Evolutionary conservation across 1,140 invertebrate species (phyloP).

Genomic region (Solenopsis invicta): DNA sequence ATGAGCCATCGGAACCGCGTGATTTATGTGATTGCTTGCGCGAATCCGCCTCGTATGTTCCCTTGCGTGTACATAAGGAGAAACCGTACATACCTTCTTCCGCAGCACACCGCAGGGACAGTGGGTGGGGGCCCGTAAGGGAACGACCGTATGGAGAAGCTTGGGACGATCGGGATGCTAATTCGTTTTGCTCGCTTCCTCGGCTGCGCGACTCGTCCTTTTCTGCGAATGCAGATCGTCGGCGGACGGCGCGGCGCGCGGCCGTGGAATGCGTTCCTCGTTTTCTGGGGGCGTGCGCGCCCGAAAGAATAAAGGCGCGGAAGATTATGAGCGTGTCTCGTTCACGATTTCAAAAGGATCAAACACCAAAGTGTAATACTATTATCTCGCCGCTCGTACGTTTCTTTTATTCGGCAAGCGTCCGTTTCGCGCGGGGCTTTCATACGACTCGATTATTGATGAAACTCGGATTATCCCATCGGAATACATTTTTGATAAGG

Average conservation of each 20-base stretch:
- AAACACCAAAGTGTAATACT: not conserved
- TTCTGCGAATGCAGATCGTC: constrained; percentile 78
- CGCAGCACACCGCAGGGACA: not conserved
- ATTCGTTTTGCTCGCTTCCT: constrained; percentile 78
- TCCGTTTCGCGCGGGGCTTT: not conserved
- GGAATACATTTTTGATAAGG: constrained; percentile 10
- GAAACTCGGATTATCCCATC: not conserved
- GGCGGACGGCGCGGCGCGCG: constrained; percentile 59
- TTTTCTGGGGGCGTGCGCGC: constrained; percentile 51
- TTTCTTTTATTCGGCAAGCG: not conserved
- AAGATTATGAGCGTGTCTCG: constrained; percentile 57
- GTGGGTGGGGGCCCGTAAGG: constrained; percentile 27
- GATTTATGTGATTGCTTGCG: constrained; percentile 72
- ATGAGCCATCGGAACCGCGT: constrained; percentile 67
- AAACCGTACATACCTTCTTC: constrained; percentile 48
- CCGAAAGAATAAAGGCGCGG: constrained; percentile 65
- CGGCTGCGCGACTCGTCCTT: constrained; percentile 72
- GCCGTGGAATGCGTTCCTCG: constrained; percentile 74
- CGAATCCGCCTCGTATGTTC: constrained; percentile 62
- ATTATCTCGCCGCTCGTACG: not conserved
- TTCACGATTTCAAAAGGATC: constrained; percentile 14
- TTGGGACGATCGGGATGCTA: constrained; percentile 75
- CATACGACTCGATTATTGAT: not conserved
- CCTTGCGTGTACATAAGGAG: constrained; percentile 65
- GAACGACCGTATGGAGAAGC: constrained; percentile 47